Evolutionary conservation across 2,113 vertebrate genomes (phyloP), one percentile per base, ranked within the genome.

Genomic region (Dendropsophus ebraccatus): DNA sequence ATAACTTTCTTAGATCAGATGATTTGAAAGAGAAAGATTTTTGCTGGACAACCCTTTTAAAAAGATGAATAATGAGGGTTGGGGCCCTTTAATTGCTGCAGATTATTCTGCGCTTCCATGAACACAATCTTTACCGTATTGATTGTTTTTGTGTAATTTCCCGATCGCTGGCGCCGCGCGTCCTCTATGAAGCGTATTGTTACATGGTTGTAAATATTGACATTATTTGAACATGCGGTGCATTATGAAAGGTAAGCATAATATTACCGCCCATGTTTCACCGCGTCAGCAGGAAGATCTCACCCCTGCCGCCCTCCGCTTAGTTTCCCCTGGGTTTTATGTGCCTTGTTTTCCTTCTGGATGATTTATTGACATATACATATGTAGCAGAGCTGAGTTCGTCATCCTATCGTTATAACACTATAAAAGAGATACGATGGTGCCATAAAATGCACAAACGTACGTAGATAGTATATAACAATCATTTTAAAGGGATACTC

Each of bases 171-270:
- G 3, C 19, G 52, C 25, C 30, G 32, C 17, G 30, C 28, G 32
- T 52, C 19, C 3, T 79, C 41, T 12, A 0, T n/a, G 17, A 52
- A 70, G 50, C 37, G 47, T 49, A 5, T 17, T 62, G 54, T 45
- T 25, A 60, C 54, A 80, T 80, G 60, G 52, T 58, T 76, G n/a
- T 25, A 84, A 84, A 58, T 84, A 84, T 84, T 75, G 82, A 84
- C 56, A 58, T 21, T 58, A 84, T 75, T 75, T 13, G 17, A 75
- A 37, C 60, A 52, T 23, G 32, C 50, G 17, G 0, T 21, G 17
- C 35, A 25, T 84, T 76, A 37, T 75, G 54, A 75, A 25, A 84
- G 70, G 35, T 28, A 84, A 84, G 82, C 82, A 84, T 17, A 62
- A 84, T 47, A 47, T 49, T 23, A 25, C 81, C 28, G 81, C 25